Evolutionary conservation across 2,888 invertebrate species (phyloP).

Genomic region (Eumerus sabulonum): DNA sequence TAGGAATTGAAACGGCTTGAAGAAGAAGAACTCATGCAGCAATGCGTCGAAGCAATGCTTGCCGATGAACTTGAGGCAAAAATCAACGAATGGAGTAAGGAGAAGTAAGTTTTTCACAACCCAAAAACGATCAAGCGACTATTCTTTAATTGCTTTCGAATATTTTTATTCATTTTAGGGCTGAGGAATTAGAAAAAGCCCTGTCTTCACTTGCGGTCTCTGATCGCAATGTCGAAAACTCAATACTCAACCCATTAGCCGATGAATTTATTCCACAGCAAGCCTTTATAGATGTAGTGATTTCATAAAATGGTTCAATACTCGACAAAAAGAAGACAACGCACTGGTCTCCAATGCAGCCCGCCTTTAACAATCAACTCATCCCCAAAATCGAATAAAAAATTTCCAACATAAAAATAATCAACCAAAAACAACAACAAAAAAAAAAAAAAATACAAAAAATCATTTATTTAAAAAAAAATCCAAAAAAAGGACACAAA

Average conservation of each 20-base stretch:
- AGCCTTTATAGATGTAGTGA: conserved; percentile 74
- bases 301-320: conserved; percentile 72
- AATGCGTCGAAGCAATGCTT: conserved; percentile 91
- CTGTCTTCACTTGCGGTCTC: conserved; percentile 76
- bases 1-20: conserved; percentile 92
- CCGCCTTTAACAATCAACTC: conserved; percentile 56
- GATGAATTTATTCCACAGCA: conserved; percentile 88
- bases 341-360: conserved; percentile 45
- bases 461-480: conserved; percentile 5
- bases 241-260: conserved; percentile 90
- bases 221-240: conserved; percentile 80
- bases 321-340: conserved; percentile 2
- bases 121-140: too few species aligned
- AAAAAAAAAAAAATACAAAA: conserved; percentile 18
- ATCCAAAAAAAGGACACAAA: conserved; percentile 21
- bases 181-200: conserved; percentile 77
- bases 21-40: conserved; percentile 92
- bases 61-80: conserved; percentile 85
- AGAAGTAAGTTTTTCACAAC: conserved; percentile 71
- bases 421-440: conserved; percentile 24
- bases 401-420: conserved; percentile 40
- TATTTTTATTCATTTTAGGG: conserved; percentile 63
- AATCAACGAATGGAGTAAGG: conserved; percentile 76
- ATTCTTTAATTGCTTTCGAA: too few species aligned
- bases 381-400: conserved; percentile 56